Evolutionary conservation across 2,797 vertebrate species (phyloP), one percentile per base, ranked within the genome.

Genomic region (Sebastes nivosus): DNA sequence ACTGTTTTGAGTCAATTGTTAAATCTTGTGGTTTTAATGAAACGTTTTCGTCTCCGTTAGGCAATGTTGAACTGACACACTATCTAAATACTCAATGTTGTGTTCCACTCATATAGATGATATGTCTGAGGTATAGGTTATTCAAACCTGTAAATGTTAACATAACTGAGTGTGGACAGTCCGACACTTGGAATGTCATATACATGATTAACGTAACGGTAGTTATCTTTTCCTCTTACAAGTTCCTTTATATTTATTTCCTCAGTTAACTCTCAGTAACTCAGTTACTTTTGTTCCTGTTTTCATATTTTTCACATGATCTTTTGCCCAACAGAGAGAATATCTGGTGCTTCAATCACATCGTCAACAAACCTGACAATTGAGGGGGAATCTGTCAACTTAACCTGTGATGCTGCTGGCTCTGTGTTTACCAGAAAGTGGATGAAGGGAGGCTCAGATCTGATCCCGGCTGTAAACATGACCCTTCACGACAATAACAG

Each of bases 341-440:
- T 93, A 73, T 65, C 69, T 36, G 5, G 5, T n/a, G 68, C 6
- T 20, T 60, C 8, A 2, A 4, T 93, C 30, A 80, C 4, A 16
- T 7, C 42, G 8, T 63, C 85, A 29, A 18, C 70, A 71, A 64
- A 72, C 20, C 3, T 6, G 14, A 2, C 42, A 22, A 74, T 87
- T 25, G 83, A 92, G 24, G 76, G 71, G 10, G 20, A n/a, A 1
- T 46, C 27, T 3, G 30, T 79, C 63, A 84, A 64, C 34, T 18
- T 95, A 20, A 92, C 74, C 72, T 95, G 92, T 80, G 25, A 79
- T 0, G 89, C 88, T 71, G 72, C 25, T 30, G 90, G 91, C 12
- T 76, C 12, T 8, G 68, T 89, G 36, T 72, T 65, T 18, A 83
- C 18, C 67, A 91, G 84, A 67, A 1, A 46, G 25, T 67, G 65